A percentile compares a stretch with the other conserved stretches of the same genome.
Conservation (phyloP, 2,797 vertebrate genomes). For the Muscicapa comitata region DNA sequence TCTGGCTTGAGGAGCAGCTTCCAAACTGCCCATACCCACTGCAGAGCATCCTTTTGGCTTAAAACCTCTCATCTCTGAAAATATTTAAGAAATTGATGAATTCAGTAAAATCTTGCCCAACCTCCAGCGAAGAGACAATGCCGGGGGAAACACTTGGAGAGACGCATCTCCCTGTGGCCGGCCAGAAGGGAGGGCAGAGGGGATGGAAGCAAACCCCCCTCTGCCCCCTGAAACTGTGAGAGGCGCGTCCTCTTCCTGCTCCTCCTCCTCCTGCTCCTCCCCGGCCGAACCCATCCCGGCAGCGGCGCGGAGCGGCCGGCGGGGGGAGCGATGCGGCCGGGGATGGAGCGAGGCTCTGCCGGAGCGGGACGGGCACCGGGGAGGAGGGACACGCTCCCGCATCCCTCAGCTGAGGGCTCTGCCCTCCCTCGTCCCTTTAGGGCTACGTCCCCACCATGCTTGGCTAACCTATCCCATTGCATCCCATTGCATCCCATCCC, state of each 20-base stretch:
- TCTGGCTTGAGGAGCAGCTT: neutral
- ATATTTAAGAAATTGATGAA: neutral
- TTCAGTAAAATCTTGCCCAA: neutral
- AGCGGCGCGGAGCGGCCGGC: neutral
- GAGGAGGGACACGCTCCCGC: neutral
- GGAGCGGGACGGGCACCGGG: neutral
- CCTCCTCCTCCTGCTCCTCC: neutral
- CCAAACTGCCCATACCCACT: neutral
- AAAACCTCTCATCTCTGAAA: neutral
- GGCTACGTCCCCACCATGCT: rapidly evolving
- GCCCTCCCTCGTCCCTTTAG: neutral
- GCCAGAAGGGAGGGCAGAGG: neutral
- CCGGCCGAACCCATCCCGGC: neutral
- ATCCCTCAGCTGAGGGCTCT: neutral
- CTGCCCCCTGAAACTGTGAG: rapidly evolving
- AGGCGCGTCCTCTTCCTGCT: rapidly evolving
- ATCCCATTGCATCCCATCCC: no score
- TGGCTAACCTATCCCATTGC: no score
- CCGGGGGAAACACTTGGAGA: neutral
- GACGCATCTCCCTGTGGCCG: no score
- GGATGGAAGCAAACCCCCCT: no score
- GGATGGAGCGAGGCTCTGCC: neutral
- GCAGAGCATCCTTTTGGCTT: neutral
- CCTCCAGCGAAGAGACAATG: neutral
- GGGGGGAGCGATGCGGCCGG: conserved; percentile 15